Evolutionary conservation across 2,113 vertebrate genomes (phyloP), one percentile per base, ranked within the genome.

Genomic region (Cephalopholis sonnerati): DNA sequence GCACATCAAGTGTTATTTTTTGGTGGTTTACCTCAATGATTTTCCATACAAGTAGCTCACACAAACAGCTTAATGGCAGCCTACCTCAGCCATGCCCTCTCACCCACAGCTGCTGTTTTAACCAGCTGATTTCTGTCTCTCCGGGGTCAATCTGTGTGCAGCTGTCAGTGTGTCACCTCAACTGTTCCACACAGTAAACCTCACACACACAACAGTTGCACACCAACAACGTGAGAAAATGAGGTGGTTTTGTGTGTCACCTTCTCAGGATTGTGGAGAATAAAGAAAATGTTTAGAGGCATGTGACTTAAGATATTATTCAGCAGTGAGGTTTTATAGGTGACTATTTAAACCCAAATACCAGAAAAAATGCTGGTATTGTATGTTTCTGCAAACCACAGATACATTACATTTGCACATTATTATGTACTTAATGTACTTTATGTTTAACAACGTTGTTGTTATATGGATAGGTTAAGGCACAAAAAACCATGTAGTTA

Each of bases 121-220:
- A 86, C 77, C 83, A 84, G 81, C 84, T 91, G 83, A 92, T 91
- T 74, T 75, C 59, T 83, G 79, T 82, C 75, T 72, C 54, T 87
- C 63, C 53, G 16, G 39, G 65, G 68, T 83, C 71, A 71, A 27
- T 75, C 75, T 78, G 81, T 64, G 13, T 36, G 84, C 94, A 94
- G 92, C 91, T 94, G 93, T 92, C 91, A 78, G 66, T 53, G 65
- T 68, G 84, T 82, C 87, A 81, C 74, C 77, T 82, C 92, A 86
- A 89, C 86, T 92, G 87, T 83, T 67, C 61, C 44, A 57, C 36
- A 67, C 85, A 70, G 86, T 89, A 89, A 92, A 94, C 48, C 54
- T 78, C 83, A 85, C 53, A 57, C 68, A 54, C 62, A 77, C 83
- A 71, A 39, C 83, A 85, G 66, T 41, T 79, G 62, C 74, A 69